These are phyloP conservation scores for Drosophila atroscutellata DNA, from an alignment of 2,888 invertebrate genomes.

Conservation along the genomic window DNA sequence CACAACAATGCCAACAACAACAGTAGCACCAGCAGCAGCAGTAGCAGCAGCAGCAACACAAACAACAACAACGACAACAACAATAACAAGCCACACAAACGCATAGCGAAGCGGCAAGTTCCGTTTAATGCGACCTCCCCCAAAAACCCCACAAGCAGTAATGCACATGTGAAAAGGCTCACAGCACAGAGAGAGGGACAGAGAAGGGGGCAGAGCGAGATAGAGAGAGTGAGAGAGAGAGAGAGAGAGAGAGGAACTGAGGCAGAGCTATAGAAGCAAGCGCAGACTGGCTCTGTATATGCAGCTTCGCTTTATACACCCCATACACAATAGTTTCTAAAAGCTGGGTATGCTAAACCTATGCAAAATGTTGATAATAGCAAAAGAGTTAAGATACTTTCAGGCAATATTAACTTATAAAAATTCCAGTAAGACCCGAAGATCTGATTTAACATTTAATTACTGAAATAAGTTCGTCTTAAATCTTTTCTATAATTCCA, in stretches of 20 bases:
- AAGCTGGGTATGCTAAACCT: neutral
- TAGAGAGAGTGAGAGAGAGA: neutral
- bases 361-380: too few relatives aligned
- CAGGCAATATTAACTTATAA: neutral
- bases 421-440: neutral
- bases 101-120: constrained; percentile 79
- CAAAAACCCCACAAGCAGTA: constrained; percentile 44
- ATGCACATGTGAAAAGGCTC: constrained; percentile 70
- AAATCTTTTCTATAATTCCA: neutral
- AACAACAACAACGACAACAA: constrained; percentile 19
- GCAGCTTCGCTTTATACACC: constrained; percentile 54
- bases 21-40: constrained; percentile 24
- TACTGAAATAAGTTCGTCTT: neutral
- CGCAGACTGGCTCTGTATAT: constrained; percentile 39
- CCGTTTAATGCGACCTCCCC: constrained; percentile 72
- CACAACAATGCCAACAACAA: constrained; percentile 72
- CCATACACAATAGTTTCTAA: constrained; percentile 6
- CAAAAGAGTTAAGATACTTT: neutral
- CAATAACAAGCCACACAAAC: constrained; percentile 63
- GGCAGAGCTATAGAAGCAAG: constrained; percentile 9
- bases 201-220: neutral
- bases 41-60: constrained; percentile 57
- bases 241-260: constrained; percentile 1
- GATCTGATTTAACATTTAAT: neutral
- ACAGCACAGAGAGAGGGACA: constrained; percentile 2